Base-by-base conservation (phyloP, 2,888 invertebrate genomes). In the Altica lythri region DNA sequence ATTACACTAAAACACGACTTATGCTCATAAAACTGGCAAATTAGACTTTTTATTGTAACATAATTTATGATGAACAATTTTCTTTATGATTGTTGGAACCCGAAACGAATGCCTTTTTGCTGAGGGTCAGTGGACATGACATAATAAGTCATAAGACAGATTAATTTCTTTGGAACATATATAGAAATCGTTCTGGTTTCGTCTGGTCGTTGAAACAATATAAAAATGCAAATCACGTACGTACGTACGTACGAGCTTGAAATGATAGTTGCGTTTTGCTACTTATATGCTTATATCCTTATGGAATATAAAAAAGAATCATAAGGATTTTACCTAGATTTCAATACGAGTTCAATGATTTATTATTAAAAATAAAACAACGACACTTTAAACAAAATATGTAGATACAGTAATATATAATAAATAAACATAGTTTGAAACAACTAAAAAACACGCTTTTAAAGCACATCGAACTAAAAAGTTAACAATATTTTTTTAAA, bases 61-160 rank as follows among this genome's bases (percentile, higher is more conserved):
- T 48, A 48, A 48, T 48, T 48, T 48, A 48, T 48, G 48, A 38
- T 48, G 37, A 29, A 48, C 48, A 48, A 48, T 48, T 48, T 37
- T 38, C 37, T 48, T 48, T 48, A 48, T 48, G 38, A 48, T 48
- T 38, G 48, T 38, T 17, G 48, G 38, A 38, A 38, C 27, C 38
- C 12, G 17, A 29, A 48, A 48, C 30, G 27, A 48, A 48, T 48
- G 48, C 18, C 38, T 27, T 38, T 48, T 48, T 48, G 48, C 48
- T 38, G 48, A 38, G 48, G 38, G 48, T 48, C 37, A 48, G 29
- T 38, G 48, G 48, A 48, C 27, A 48, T 48, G 48, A 48, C 48
- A 48, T 48, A 38, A 38, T 48, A 48, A 37, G 38, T 48, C 38
- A 48, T 48, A 48, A 38, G 38, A 18, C 29, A 38, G 48, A 48